These are phyloP conservation scores for Prionailurus viverrinus DNA, from an alignment of 2,113 vertebrate genomes.

Conservation along the genomic window DNA sequence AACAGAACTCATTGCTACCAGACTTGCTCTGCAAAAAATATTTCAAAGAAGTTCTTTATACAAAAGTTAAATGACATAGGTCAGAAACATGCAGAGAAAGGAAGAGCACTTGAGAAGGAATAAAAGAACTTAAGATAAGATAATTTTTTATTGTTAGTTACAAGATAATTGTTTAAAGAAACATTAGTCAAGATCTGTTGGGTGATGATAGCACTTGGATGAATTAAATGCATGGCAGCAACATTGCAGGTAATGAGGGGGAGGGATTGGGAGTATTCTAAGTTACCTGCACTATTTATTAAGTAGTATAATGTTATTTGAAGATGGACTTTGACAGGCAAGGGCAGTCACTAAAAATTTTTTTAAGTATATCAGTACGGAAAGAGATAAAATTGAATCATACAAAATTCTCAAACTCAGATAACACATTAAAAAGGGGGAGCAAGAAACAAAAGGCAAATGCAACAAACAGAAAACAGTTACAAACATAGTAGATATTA, in stretches of 20 bases:
- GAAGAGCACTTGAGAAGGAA: background rate
- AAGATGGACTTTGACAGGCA: background rate
- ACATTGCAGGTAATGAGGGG: background rate
- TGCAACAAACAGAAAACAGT: background rate
- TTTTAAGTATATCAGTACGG: background rate
- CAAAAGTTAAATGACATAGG: background rate
- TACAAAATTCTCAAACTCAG: slow-evolving; percentile 3
- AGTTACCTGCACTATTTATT: background rate
- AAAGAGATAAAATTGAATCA: background rate
- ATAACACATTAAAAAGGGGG: background rate
- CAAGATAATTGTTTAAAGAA: background rate
- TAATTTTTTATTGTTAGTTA: slow-evolving; percentile 31
- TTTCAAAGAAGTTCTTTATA: background rate
- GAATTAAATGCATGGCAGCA: background rate
- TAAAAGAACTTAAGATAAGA: background rate
- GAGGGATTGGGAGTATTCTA: background rate
- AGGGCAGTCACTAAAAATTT: background rate
- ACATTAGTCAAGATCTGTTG: background rate
- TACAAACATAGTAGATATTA: background rate
- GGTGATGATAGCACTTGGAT: background rate
- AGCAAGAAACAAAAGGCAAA: background rate
- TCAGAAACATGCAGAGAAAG: background rate
- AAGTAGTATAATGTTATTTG: background rate
- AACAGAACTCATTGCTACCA: background rate
- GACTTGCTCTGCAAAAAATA: background rate